These are phyloP conservation scores for Sphaerophoria taeniata DNA, from an alignment of 2,888 invertebrate species.

Conservation along the genomic window DNA sequence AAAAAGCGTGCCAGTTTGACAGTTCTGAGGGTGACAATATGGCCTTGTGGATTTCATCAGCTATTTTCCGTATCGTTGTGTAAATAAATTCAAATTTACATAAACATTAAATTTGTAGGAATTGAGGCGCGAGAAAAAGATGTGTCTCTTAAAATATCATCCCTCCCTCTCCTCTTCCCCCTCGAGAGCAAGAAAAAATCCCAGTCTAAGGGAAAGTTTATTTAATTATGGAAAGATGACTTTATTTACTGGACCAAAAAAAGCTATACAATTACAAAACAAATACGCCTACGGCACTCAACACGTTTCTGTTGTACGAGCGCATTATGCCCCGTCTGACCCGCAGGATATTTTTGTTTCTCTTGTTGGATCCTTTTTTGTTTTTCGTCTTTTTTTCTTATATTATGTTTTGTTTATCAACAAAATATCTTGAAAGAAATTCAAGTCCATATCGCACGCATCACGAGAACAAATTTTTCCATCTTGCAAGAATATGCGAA, in stretches of 20 bases:
- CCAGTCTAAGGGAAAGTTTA: not conserved
- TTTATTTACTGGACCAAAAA: not conserved
- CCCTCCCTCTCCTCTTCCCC: too few relatives aligned
- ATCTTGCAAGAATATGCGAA: not conserved
- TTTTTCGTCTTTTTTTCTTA: not conserved
- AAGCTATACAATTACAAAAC: not conserved
- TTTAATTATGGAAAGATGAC: not conserved
- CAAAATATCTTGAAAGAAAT: not conserved
- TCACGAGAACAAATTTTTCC: not conserved
- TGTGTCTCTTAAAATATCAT: not conserved
- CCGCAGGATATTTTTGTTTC: slow-evolving; percentile 1
- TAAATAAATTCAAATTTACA: not conserved
- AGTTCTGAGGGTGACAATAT: not conserved
- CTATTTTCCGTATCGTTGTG: not conserved
- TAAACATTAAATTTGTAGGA: not conserved
- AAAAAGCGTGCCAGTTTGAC: not conserved
- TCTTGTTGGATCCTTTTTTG: not conserved
- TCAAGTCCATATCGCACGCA: not conserved
- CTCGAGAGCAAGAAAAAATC: not conserved
- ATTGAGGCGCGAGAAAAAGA: not conserved
- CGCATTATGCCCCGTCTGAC: not conserved
- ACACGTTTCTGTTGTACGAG: not conserved
- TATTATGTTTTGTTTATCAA: slow-evolving; percentile 27
- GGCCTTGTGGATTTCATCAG: slow-evolving; percentile 18
- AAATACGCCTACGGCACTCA: slow-evolving; percentile 7